Percentiles rank a stretch among this genome's conserved stretches.
These are phyloP conservation scores for Coelogynopora nodosa DNA, from an alignment of 2,888 invertebrate species.

Conservation along the genomic window DNA sequence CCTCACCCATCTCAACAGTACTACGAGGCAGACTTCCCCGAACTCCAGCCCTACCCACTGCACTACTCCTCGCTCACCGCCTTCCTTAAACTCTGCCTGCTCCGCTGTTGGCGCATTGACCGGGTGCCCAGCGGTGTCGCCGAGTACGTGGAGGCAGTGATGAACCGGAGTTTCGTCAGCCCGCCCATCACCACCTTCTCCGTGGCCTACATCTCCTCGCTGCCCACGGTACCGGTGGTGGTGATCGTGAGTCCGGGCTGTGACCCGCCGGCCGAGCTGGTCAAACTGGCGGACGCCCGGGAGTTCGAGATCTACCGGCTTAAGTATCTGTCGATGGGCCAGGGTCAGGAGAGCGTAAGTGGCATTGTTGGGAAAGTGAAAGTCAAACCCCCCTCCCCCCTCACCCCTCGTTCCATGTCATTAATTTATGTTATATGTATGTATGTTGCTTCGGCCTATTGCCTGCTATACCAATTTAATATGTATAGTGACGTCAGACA, in stretches of 20 bases:
- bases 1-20: neutral
- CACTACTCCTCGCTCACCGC: conserved; percentile 30
- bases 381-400: no score
- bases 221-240: conserved; percentile 43
- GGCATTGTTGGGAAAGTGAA: no score
- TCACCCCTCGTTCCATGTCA: no score
- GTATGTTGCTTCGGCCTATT: no score
- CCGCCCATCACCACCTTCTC: conserved; percentile 46
- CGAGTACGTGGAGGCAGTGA: conserved; percentile 42
- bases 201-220: conserved; percentile 38
- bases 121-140: conserved; percentile 43
- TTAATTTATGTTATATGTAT: no score
- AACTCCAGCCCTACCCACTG: conserved; percentile 33
- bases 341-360: conserved; percentile 45
- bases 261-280: conserved; percentile 44
- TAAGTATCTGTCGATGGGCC: conserved; percentile 46
- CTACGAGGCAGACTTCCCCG: conserved; percentile 7
- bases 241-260: conserved; percentile 46
- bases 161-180: conserved; percentile 45
- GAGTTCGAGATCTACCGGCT: conserved; percentile 38
- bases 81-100: conserved; percentile 44
- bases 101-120: conserved; percentile 46
- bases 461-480: no score
- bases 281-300: conserved; percentile 44
- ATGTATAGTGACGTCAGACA: no score